Percentiles rank a stretch among this genome's conserved stretches.
These are phyloP conservation scores for Itoplectis maculator DNA, from an alignment of 2,888 invertebrate genomes.

Conservation along the genomic window DNA sequence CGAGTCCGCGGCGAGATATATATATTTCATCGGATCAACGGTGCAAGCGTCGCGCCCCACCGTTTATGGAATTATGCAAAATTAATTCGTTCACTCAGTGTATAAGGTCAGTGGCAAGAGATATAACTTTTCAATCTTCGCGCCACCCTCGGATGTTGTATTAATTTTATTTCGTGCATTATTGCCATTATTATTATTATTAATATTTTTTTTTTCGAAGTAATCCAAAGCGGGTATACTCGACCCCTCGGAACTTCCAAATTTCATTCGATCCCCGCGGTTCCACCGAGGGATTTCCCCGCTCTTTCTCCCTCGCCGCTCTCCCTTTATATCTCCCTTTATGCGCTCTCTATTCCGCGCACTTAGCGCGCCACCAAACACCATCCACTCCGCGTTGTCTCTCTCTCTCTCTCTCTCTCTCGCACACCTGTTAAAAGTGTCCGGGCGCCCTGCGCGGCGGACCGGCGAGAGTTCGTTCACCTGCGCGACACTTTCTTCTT, in stretches of 20 bases:
- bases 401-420: conserved; percentile 54
- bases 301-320: conserved; percentile 48
- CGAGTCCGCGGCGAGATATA: not conserved
- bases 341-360: conserved; percentile 23
- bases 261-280: conserved; percentile 60
- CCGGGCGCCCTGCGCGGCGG: too few relatives aligned
- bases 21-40: conserved; percentile 51
- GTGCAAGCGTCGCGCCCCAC: not conserved
- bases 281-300: conserved; percentile 49
- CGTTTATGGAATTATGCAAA: conserved; percentile 61
- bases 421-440: conserved; percentile 61
- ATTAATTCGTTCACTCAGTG: conserved; percentile 54
- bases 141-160: conserved; percentile 42
- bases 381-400: conserved; percentile 48
- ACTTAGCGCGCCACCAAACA: conserved; percentile 15
- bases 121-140: conserved; percentile 53
- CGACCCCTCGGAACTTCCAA: conserved; percentile 54
- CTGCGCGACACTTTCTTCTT: conserved; percentile 78
- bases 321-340: conserved; percentile 35
- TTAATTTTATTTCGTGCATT: conserved; percentile 59
- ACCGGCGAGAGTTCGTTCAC: conserved; percentile 76
- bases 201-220: conserved; percentile 50
- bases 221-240: conserved; percentile 25
- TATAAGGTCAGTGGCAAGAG: conserved; percentile 43
- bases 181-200: too few relatives aligned